Evolutionary conservation across 2,797 vertebrate species (phyloP).

Genomic region (Nothura maculosa): DNA sequence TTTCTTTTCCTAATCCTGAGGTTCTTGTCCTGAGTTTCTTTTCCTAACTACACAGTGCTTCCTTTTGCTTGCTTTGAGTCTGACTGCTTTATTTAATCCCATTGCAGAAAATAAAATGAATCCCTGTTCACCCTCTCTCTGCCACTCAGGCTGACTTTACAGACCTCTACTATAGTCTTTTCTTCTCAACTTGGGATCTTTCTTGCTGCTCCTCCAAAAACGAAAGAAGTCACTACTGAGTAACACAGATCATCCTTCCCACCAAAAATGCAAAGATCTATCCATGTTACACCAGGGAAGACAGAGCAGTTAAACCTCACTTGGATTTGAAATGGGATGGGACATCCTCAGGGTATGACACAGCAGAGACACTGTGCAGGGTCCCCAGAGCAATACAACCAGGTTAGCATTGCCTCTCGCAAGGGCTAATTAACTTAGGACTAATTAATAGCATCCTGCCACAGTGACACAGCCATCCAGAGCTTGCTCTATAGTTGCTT

Average conservation of each 20-base stretch:
- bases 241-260: not conserved
- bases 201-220: not conserved
- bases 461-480: slow-evolving; percentile 20
- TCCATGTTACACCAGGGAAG: fast-evolving
- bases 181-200: not conserved
- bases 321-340: not conserved
- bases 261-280: not conserved
- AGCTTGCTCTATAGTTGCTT: slow-evolving; percentile 22
- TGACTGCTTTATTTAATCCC: not conserved
- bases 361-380: not conserved
- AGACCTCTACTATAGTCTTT: not conserved
- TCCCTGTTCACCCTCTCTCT: not conserved
- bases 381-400: slow-evolving; percentile 28
- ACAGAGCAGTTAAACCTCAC: not conserved
- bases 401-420: slow-evolving; percentile 12
- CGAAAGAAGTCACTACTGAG: not conserved
- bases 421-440: slow-evolving; percentile 60
- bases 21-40: not conserved
- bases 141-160: not conserved
- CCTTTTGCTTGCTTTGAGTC: not conserved
- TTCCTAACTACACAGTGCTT: not conserved
- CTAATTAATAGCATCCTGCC: slow-evolving; percentile 56
- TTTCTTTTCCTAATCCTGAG: not conserved
- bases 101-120: not conserved
- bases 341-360: not conserved